Evolutionary conservation across 2,113 vertebrate species (phyloP), one percentile per base, ranked within the genome.

Genomic region (Pampusana beccarii): DNA sequence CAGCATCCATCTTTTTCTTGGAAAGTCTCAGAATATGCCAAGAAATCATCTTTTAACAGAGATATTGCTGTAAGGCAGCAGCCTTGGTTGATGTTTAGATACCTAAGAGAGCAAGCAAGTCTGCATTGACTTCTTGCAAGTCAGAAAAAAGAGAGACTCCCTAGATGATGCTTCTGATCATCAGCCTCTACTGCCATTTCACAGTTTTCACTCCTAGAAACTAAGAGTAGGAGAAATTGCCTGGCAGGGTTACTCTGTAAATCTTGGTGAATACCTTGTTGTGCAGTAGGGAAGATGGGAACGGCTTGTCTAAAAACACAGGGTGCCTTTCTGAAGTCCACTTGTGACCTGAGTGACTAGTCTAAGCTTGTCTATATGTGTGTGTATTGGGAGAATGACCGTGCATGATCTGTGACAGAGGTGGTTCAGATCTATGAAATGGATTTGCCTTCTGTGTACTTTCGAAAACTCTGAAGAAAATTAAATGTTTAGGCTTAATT

Each of bases 341-440:
- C 16, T 15, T 57, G 48, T 50, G 64, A 13, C 20, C 21, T 51
- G 69, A 48, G 14, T 23, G 21, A n/a, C 38, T 46, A 84, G 11
- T 12, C 18, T 28, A 42, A 73, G 53, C n/a, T 2, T 10, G 23
- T 15, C 11, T 38, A 14, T n/a, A 28, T 0, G 0, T 16, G 31
- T 57, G 21, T 56, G 33, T 17, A 4, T 0, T 67, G 42, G 28
- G 31, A 69, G 17, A 86, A 33, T 3, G 34, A 44, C 3, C 13
- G 13, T 0, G 1, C 11, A 11, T 40, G 13, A 11, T 23, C 67
- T 73, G 29, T 11, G 38, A 10, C 34, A 79, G 34, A 61, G 38
- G 29, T 13, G 15, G n/a, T 61, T 69, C 54, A 51, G 14, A 33
- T 26, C 9, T 50, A 14, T 44, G 29, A 48, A 66, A 67, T 10